Evolutionary conservation across 2,888 invertebrate genomes (phyloP).

Genomic region (Brenthis ino): DNA sequence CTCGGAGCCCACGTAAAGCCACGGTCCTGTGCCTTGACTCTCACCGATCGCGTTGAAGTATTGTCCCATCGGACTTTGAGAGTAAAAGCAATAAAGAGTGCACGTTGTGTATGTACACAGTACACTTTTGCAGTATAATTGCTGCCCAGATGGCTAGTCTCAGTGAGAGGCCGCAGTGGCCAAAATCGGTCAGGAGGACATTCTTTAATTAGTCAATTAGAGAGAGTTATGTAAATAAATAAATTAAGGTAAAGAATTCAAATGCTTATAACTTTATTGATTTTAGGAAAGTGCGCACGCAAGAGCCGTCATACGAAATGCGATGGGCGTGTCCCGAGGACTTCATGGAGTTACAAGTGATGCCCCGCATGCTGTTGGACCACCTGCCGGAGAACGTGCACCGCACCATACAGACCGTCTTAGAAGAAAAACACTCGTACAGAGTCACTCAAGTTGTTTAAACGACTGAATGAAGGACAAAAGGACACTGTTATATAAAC

Average conservation of each 20-base stretch:
- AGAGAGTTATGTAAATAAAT: background rate
- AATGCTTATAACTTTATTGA: background rate
- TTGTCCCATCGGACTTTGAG: too few species aligned
- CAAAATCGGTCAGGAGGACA: too few species aligned
- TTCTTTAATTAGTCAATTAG: background rate
- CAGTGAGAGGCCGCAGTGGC: too few species aligned
- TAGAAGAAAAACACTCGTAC: constrained; percentile 78
- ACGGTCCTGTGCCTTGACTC: too few species aligned
- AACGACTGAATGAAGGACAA: background rate
- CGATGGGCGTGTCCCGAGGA: constrained; percentile 91
- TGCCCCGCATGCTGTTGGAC: constrained; percentile 92
- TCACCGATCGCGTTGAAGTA: too few species aligned
- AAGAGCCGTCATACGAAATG: constrained; percentile 87
- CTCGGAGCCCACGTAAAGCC: too few species aligned
- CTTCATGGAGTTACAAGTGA: constrained; percentile 91
- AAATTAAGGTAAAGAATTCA: background rate
- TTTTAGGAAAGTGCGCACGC: constrained; percentile 83
- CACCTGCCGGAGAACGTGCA: constrained; percentile 92
- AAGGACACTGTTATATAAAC: too few species aligned
- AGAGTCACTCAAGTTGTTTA: constrained; percentile 65
- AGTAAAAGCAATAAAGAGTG: too few species aligned
- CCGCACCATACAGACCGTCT: constrained; percentile 85
- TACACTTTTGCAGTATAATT: too few species aligned
- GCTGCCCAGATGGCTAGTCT: too few species aligned
- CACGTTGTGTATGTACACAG: too few species aligned